These are phyloP conservation scores for Saccopteryx bilineata DNA, from an alignment of 2,113 vertebrate genomes.

Conservation along the genomic window DNA sequence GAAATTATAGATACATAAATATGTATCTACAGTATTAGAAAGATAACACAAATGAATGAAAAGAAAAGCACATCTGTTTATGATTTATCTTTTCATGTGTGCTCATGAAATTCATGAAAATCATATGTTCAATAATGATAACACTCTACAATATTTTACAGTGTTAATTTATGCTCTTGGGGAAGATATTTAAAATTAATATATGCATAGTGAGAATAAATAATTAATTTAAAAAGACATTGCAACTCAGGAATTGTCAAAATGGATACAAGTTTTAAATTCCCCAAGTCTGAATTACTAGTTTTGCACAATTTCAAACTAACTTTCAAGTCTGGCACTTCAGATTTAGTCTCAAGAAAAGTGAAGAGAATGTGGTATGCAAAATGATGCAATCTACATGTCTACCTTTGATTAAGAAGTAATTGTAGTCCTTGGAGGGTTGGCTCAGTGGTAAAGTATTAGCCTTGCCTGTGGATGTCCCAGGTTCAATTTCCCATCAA, in stretches of 20 bases:
- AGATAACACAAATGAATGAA: neutral
- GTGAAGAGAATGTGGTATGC: neutral
- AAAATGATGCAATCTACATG: neutral
- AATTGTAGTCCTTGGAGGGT: neutral
- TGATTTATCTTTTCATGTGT: conserved; percentile 21
- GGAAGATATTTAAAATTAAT: neutral
- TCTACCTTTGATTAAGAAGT: conserved; percentile 15
- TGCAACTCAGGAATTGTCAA: neutral
- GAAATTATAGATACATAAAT: neutral
- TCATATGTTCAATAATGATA: neutral
- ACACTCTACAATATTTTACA: neutral
- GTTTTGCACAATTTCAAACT: conserved; percentile 2
- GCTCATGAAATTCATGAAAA: conserved; percentile 27
- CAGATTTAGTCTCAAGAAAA: neutral
- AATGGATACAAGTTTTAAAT: conserved; percentile 21
- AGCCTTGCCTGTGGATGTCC: no score
- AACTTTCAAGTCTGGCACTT: neutral
- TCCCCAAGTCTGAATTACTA: neutral
- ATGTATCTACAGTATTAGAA: neutral
- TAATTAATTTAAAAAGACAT: neutral
- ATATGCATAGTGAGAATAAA: neutral
- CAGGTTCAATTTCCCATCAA: no score
- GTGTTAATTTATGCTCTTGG: neutral
- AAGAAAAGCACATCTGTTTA: neutral
- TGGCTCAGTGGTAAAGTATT: no score